Base-by-base conservation (phyloP, 2,888 invertebrate genomes). In the Anoplius nigerrimus region DNA sequence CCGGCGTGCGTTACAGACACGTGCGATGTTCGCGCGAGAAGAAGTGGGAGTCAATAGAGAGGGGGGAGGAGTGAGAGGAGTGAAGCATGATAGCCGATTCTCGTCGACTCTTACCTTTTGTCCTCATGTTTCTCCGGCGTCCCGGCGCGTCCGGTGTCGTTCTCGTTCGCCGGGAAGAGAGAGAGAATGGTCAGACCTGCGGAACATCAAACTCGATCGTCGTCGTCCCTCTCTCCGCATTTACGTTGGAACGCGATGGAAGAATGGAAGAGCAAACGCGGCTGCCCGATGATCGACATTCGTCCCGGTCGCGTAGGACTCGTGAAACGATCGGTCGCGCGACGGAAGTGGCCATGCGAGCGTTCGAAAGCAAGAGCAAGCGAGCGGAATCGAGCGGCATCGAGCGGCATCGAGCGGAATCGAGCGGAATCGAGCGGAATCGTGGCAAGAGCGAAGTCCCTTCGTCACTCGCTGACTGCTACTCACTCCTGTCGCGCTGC, bases 401-500 rank as follows among this genome's bases (percentile, higher is more conserved):
- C 53, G 53, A 18, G 53, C 15, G 24, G 15, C 5, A 53, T 18
- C 24, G 55, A n/a, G 4, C 18, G 18, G 3, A 48, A 16, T 15
- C 48, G 18, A 16, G 18, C 48, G n/a, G n/a, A 48, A 48, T 21
- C 53, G 53, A 18, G 53, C 15, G 24, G 15, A 20, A 53, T 18
- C 24, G 55, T 22, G 43, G n/a, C 45, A 42, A 59, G 21, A 13
- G 20, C 45, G 24, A 13, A 45, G 15, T 22, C 22, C 53, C 27
- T 21, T 22, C 24, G 21, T 45, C 24, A 34, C n/a, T n/a, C n/a
- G n/a, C n/a, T n/a, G n/a, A n/a, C n/a, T n/a, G 55, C 11, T n/a
- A 69, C 76, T 75, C 59, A 76, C 76, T 71, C 51, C 69, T 76
- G 34, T 62, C 64, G 48, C 60, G 71, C 16, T 56, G 59, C 48